Percentiles rank a stretch among this genome's conserved stretches.
phyloP scores from a whole-genome alignment of 2,888 invertebrate genomes.

The Temnothorax rugatulus region DNA sequence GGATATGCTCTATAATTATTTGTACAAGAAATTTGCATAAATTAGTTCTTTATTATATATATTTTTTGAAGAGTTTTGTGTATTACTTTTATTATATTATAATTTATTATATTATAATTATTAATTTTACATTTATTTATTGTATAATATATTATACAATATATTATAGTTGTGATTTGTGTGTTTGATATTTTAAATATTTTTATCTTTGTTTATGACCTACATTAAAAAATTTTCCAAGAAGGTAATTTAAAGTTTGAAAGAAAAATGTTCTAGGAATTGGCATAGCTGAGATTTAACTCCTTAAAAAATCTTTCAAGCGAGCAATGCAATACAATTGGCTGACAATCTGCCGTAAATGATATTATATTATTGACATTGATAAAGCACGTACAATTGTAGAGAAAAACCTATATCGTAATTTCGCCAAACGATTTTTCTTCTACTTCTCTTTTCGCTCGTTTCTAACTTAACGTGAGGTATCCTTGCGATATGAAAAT shows the following conservation, averaged over 20 bases:
- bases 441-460: background rate
- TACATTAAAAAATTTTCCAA: too few species aligned
- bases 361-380: background rate
- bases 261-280: background rate
- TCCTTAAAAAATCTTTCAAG: background rate
- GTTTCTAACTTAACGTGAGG: background rate
- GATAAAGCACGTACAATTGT: background rate
- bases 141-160: too few species aligned
- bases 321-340: background rate
- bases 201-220: too few species aligned
- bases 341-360: background rate
- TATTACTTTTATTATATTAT: too few species aligned
- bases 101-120: background rate
- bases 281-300: background rate
- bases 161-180: too few species aligned
- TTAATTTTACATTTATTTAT: too few species aligned
- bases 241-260: background rate
- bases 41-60: background rate
- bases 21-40: background rate
- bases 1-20: background rate
- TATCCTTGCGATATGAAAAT: conserved; percentile 74
- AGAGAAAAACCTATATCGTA: background rate
- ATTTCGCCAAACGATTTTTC: background rate
- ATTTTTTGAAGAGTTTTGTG: too few species aligned
- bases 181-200: too few species aligned